Evolutionary conservation across 2,113 vertebrate species (phyloP).

Genomic region (Rhabdomys dilectus): DNA sequence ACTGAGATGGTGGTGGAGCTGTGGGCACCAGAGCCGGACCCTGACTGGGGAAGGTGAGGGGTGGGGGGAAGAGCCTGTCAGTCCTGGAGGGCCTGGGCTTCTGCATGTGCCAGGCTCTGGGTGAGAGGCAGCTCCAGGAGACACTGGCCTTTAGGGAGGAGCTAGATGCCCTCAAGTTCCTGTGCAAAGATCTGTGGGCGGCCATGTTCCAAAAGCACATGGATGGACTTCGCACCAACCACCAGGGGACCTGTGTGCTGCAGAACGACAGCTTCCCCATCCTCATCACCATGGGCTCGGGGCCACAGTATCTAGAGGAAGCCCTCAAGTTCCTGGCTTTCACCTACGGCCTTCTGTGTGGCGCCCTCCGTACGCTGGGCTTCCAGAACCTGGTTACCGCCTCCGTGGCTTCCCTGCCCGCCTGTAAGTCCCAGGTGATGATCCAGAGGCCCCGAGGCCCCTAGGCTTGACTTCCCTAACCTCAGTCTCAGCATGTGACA

Average conservation of each 20-base stretch:
- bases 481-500: accelerated
- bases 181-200: slow-evolving; percentile 94
- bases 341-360: slow-evolving; percentile 91
- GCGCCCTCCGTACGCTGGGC: slow-evolving; percentile 90
- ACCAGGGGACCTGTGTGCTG: slow-evolving; percentile 93
- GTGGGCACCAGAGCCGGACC: no score
- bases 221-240: slow-evolving; percentile 91
- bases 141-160: slow-evolving; percentile 91
- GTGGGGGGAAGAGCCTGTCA: slow-evolving; percentile 81
- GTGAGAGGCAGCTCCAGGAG: slow-evolving; percentile 91
- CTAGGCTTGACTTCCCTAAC: no score
- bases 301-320: slow-evolving; percentile 92
- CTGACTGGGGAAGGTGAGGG: no score
- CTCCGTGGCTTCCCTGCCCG: slow-evolving; percentile 90
- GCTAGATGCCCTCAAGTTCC: slow-evolving; percentile 92
- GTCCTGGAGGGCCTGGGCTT: slow-evolving; percentile 92
- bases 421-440: no score
- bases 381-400: slow-evolving; percentile 91
- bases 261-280: slow-evolving; percentile 92
- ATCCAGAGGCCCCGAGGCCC: no score
- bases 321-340: slow-evolving; percentile 94
- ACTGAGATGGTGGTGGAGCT: no score
- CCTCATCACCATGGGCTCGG: slow-evolving; percentile 88
- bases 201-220: slow-evolving; percentile 91
- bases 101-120: slow-evolving; percentile 92